Evolutionary conservation across 2,888 invertebrate genomes (phyloP), one percentile per base, ranked within the genome.

Genomic region (Sesia bembeciformis): DNA sequence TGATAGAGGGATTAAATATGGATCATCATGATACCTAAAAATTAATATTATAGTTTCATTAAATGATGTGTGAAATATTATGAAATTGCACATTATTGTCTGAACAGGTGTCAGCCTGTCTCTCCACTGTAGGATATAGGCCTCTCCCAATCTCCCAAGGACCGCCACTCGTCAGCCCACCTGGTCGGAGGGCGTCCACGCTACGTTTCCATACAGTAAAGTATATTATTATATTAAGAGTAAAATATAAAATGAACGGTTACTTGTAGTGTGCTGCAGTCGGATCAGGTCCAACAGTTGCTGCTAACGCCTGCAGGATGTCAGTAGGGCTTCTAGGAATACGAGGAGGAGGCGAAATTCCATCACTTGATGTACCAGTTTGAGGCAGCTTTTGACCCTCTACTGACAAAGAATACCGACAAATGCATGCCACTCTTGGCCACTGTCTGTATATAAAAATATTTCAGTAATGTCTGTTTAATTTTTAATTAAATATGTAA

Each of bases 211-310:
- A 23, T 23, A 23, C 23, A 23, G 23, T 23, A 23, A 23, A 23
- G 23, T 23, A 23, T 23, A 23, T 23, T 23, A 23, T 23, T 23
- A 23, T 23, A 23, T 23, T 23, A 23, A 23, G 23, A n/a, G n/a
- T n/a, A n/a, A n/a, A n/a, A n/a, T 23, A 23, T 23, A 23, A 23
- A 23, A 23, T 23, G 23, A 23, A 23, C 23, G 23, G 23, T 70
- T 78, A 90, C 90, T 95, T 96, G 76, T 95, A 98, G 76, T 96
- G 95, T 3, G 96, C 91, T n/a, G 96, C 96, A 0, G 96, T 96
- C 3, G 93, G 92, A 79, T 97, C 97, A 50, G 92, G 84, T n/a
- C 92, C 91, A 4, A 96, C 92, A 0, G 97, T 97, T 58, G 91
- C 91, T 49, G 96, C 93, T 58, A 98, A 79, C 3, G 96, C 96